Base-by-base conservation (phyloP, 2,888 invertebrate species). In the Graphium colonna region DNA sequence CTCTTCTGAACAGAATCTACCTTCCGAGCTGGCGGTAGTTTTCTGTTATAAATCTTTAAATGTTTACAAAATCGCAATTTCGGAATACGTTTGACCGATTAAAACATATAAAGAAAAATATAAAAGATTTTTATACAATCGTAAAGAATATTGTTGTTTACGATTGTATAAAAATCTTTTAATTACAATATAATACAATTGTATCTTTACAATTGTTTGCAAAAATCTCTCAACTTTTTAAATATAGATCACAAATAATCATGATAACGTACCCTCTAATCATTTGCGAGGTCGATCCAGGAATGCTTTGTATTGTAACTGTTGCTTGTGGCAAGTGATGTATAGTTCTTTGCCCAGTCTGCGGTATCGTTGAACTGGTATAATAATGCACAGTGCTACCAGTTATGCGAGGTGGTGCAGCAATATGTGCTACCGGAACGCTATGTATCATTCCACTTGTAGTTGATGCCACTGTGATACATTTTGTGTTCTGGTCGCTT, bases 381-480 rank as follows among this genome's bases (percentile, higher is more conserved):
- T 65, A 67, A 55, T 69, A 69, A 55, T 67, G 68, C 36, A 87
- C 76, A 0, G 88, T 87, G 57, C 80, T 79, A 57, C 82, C 84
- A 0, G 84, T 74, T 55, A 81, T 72, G 42, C 86, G 80, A 0
- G 83, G 82, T 5, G 84, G 74, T 0, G 78, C 65, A 0, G 83
- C 76, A 0, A 89, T 65, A 52, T 89, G 88, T 0, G 89, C 82
- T 0, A 88, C 86, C 0, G 89, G 89, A 15, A 88, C 89, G 44
- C 84, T 82, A 63, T 89, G 88, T 0, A 89, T 69, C 82, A 88
- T 82, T 0, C 89, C 89, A 33, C 84, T 85, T 0, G 87, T 83
- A 0, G 87, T 88, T 0, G 89, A 89, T 0, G 87, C 85, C 1
- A 89, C 89, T 0, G 88, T 89, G 55, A 89, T 89, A 65, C 88